Evolutionary conservation across 2,797 vertebrate genomes (phyloP).

Genomic region (Fistularia commersonii): DNA sequence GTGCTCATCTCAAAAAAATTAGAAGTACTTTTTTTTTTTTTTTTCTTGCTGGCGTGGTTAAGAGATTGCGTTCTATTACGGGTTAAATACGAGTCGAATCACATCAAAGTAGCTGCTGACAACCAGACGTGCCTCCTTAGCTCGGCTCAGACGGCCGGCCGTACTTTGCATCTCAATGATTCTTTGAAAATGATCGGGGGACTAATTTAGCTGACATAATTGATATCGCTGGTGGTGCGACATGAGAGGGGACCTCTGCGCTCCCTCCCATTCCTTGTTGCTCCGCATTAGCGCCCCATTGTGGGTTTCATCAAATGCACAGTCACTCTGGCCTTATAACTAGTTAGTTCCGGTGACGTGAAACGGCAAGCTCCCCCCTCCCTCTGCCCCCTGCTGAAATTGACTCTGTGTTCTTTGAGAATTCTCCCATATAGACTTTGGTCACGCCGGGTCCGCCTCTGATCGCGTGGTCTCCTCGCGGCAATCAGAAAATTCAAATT

Average conservation of each 20-base stretch:
- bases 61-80: background rate
- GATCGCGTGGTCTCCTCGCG: slow-evolving; percentile 26
- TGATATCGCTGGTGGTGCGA: no score
- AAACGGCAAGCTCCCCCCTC: no score
- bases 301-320: slow-evolving; percentile 43
- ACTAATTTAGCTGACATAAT: no score
- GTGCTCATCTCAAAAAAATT: no score
- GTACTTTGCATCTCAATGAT: slow-evolving; percentile 4
- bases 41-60: no score
- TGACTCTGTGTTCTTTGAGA: no score
- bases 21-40: no score
- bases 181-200: background rate
- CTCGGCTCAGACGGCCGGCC: background rate
- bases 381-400: no score
- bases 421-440: slow-evolving; percentile 38
- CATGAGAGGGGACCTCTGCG: no score
- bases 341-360: no score
- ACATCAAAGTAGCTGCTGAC: slow-evolving; percentile 1
- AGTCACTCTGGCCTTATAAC: no score
- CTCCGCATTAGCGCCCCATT: slow-evolving; percentile 10
- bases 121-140: background rate
- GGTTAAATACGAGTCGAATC: slow-evolving; percentile 10
- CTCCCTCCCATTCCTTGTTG: background rate
- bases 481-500: slow-evolving; percentile 69
- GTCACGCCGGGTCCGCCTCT: slow-evolving; percentile 33